Percentiles rank a stretch among this genome's conserved stretches.
Conservation (phyloP, 2,113 vertebrate species). For the Dryoscopus gambensis region DNA sequence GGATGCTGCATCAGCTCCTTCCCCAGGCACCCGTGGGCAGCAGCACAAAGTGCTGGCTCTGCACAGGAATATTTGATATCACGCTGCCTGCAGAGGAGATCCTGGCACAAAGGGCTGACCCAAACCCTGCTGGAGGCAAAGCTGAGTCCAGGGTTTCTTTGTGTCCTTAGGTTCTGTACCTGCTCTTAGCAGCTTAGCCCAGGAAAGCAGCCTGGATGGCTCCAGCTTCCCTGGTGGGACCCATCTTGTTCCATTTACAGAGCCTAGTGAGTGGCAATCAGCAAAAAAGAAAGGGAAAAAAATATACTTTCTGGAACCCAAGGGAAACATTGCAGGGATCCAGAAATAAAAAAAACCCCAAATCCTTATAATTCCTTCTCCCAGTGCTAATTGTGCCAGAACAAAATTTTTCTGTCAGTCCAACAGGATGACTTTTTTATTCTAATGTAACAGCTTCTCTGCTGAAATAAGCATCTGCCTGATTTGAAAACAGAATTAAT, state of each 20-base stretch:
- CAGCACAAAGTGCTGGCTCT: background rate
- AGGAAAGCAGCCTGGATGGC: background rate
- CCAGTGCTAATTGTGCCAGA: slow-evolving; percentile 11
- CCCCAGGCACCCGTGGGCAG: rapidly evolving
- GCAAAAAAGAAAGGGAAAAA: slow-evolving; percentile 33
- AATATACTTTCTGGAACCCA: background rate
- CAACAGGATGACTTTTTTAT: slow-evolving; percentile 1
- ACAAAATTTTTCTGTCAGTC: slow-evolving; percentile 43
- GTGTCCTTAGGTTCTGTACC: background rate
- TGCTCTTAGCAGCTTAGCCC: background rate
- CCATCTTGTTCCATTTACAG: slow-evolving; percentile 31
- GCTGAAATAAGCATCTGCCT: slow-evolving; percentile 18
- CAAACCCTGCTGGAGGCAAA: background rate
- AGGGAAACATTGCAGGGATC: slow-evolving; percentile 38
- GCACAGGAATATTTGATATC: background rate
- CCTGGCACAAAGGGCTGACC: background rate
- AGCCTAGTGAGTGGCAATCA: slow-evolving; percentile 57
- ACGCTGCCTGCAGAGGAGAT: background rate
- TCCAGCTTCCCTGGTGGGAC: background rate
- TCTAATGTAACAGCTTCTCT: slow-evolving; percentile 16
- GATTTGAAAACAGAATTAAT: slow-evolving; percentile 44
- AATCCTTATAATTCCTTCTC: background rate
- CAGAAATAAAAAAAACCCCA: slow-evolving; percentile 57
- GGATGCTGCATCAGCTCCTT: background rate
- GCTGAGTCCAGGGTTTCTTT: background rate